Evolutionary conservation across 2,888 invertebrate genomes (phyloP).

Genomic region (Nephrocerus scutellatus): DNA sequence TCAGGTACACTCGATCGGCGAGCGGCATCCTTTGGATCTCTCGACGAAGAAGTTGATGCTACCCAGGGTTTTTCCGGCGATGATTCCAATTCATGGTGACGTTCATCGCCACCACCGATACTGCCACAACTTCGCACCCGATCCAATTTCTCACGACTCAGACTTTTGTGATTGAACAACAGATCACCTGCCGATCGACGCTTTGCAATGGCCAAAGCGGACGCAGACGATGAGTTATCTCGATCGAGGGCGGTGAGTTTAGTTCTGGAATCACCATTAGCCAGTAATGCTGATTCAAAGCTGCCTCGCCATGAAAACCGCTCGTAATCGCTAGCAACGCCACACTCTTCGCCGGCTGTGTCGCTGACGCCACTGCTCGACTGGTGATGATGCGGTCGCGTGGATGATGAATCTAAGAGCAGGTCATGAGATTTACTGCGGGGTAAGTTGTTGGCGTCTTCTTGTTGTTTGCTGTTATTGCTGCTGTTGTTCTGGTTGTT

Average conservation of each 20-base stretch:
- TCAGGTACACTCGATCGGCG: constrained; percentile 57
- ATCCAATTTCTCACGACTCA: constrained; percentile 68
- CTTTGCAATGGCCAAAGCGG: constrained; percentile 62
- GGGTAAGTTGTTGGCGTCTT: constrained; percentile 52
- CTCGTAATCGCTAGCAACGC: constrained; percentile 80
- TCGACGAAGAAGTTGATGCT: constrained; percentile 29
- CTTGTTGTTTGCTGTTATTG: constrained; percentile 19
- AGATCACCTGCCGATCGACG: constrained; percentile 77
- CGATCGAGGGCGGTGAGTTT: constrained; percentile 61
- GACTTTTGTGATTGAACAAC: constrained; percentile 69
- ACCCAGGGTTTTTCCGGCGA: constrained; percentile 44
- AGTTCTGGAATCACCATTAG: constrained; percentile 73
- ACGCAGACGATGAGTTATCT: constrained; percentile 58
- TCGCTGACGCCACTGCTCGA: constrained; percentile 52
- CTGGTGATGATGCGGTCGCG: constrained; percentile 46
- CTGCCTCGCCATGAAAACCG: constrained; percentile 88
- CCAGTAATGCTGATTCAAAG: constrained; percentile 84
- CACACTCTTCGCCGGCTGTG: constrained; percentile 52
- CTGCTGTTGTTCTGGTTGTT: too few relatives aligned
- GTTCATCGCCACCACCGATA: constrained; percentile 59
- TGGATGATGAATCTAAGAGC: constrained; percentile 59
- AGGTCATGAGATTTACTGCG: constrained; percentile 79
- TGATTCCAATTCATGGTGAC: constrained; percentile 38
- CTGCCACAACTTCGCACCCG: constrained; percentile 74
- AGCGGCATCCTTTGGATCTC: constrained; percentile 40